Percentiles rank a stretch among this genome's conserved stretches.
Evolutionary conservation across 1,140 invertebrate species (phyloP).

Genomic region (Cyphomyrmex costatus): DNA sequence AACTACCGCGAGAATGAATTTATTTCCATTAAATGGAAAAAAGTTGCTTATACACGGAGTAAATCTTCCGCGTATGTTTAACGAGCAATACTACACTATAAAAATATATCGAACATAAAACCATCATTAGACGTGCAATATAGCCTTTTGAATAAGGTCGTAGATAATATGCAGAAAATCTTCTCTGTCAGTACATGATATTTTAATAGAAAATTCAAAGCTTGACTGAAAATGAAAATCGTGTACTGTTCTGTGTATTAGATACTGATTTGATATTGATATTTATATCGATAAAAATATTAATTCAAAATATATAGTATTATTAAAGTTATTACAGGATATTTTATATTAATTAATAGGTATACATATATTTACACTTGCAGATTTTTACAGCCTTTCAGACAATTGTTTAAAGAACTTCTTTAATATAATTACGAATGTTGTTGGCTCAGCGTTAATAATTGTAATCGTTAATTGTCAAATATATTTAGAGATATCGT

Average conservation of each 20-base stretch:
- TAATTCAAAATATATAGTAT: not conserved
- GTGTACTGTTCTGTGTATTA: not conserved
- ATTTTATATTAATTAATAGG: not conserved
- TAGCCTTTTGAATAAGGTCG: not conserved
- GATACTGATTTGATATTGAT: not conserved
- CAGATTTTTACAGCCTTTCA: not conserved
- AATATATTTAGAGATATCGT: not conserved
- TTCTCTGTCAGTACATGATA: not conserved
- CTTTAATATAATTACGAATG: not conserved
- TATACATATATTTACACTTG: slow-evolving; percentile 13
- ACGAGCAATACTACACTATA: not conserved
- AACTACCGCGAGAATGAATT: slow-evolving; percentile 17
- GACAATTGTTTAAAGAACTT: not conserved
- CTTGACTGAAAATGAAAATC: not conserved
- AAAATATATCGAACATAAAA: slow-evolving; percentile 18
- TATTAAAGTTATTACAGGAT: not conserved
- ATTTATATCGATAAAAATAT: not conserved
- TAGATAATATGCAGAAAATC: not conserved
- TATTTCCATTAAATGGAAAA: slow-evolving; percentile 33
- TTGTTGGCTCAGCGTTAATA: not conserved
- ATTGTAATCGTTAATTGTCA: not conserved
- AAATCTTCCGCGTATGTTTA: not conserved
- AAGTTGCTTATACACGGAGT: not conserved
- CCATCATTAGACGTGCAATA: not conserved
- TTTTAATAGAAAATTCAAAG: not conserved